phyloP scores from a whole-genome alignment of 2,797 vertebrate genomes.

The Morus bassanus region DNA sequence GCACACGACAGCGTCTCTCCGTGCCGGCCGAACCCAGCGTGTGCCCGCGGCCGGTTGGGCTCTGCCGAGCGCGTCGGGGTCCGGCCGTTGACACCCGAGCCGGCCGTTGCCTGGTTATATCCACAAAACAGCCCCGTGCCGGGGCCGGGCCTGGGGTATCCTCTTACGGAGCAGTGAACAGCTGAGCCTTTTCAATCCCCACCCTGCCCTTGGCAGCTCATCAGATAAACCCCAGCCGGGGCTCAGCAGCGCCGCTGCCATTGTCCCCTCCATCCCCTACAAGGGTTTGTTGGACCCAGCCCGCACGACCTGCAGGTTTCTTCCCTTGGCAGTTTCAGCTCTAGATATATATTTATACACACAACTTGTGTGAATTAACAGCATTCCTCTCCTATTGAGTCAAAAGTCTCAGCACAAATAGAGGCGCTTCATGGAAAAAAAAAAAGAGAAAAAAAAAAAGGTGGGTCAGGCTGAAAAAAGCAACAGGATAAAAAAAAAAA shows the following conservation, averaged over 20 bases:
- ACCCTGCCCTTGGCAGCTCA: constrained; percentile 61
- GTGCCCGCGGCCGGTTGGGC: neutral
- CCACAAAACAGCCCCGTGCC: constrained; percentile 49
- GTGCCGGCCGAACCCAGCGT: accelerated
- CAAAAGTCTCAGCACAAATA: constrained; percentile 50
- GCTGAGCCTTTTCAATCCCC: constrained; percentile 33
- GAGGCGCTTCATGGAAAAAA: constrained; percentile 17
- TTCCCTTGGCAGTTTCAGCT: neutral
- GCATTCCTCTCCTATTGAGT: constrained; percentile 72
- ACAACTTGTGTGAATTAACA: constrained; percentile 6
- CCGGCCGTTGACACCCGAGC: neutral
- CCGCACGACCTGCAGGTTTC: neutral
- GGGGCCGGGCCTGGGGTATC: neutral
- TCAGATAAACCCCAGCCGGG: neutral
- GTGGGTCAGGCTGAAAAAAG: neutral
- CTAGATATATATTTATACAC: constrained; percentile 20
- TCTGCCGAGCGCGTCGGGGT: neutral
- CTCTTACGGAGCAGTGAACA: constrained; percentile 5
- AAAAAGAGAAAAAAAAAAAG: neutral
- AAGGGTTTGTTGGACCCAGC: constrained; percentile 42
- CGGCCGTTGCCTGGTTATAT: constrained; percentile 62
- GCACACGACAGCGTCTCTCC: accelerated
- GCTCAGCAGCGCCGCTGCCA: neutral
- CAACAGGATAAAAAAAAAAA: neutral
- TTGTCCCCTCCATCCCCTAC: constrained; percentile 56